These are phyloP conservation scores for Macrochelys suwanniensis DNA, from an alignment of 2,797 vertebrate genomes.

Conservation along the genomic window DNA sequence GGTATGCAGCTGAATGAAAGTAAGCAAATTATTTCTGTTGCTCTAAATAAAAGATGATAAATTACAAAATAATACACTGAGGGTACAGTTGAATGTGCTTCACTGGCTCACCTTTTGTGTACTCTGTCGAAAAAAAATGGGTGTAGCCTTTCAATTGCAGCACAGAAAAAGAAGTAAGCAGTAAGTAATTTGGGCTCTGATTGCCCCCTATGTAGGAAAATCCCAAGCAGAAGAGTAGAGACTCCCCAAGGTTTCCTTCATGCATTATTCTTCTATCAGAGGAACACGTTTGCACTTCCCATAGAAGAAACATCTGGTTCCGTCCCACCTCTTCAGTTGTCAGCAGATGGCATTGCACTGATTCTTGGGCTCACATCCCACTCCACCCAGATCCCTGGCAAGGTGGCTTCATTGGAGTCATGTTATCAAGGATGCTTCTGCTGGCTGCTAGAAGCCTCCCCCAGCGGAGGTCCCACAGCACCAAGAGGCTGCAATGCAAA, in stretches of 20 bases:
- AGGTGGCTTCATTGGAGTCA: neutral
- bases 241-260: neutral
- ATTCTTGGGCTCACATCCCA: neutral
- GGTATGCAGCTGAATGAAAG: neutral
- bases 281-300: conserved; percentile 13
- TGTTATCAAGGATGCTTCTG: neutral
- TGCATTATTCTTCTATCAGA: neutral
- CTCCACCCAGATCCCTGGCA: neutral
- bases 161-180: neutral
- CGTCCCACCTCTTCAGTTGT: neutral
- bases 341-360: rapidly evolving
- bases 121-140: neutral
- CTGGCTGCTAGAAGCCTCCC: neutral
- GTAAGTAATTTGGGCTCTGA: neutral
- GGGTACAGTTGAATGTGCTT: neutral
- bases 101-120: neutral
- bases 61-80: neutral
- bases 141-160: conserved; percentile 9
- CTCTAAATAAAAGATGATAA: neutral
- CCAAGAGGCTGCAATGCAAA: neutral
- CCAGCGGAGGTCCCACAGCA: neutral
- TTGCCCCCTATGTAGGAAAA: conserved; percentile 13
- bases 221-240: neutral
- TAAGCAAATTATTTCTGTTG: neutral
- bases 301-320: neutral